Evolutionary conservation across 2,113 vertebrate genomes (phyloP), one percentile per base, ranked within the genome.

Genomic region (Hydrolagus affinis): DNA sequence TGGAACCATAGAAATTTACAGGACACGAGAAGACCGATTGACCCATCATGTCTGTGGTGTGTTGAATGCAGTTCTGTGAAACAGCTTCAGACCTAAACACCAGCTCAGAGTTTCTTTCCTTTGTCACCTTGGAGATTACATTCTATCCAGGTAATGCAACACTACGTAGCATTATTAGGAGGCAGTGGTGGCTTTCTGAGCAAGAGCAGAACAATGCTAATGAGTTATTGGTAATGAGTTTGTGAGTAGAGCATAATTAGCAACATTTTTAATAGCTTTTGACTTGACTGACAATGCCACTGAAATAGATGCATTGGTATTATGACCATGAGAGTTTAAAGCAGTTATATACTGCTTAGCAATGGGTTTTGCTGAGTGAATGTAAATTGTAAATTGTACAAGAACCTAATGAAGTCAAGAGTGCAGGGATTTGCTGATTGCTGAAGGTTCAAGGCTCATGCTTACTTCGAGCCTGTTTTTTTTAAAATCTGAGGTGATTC

Each of bases 251-350:
- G 30, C 15, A 30, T 68, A 66, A 83, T 83, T 83, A 83, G 66
- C 66, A 59, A 83, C 30, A 30, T 9, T 19, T 66, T 23, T 83
- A 19, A 23, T 10, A 30, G 62, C 78, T 66, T 68, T 32, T 83
- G 25, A 83, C 17, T 83, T 66, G 78, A 66, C 62, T 66, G 25
- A 83, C 64, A 83, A 83, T 62, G 66, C 30, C 23, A 64, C 14
- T 80, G 28, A 25, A 80, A 80, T 66, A 17, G 28, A 32, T 32
- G 78, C 19, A 64, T 9, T 66, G 10, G 10, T 66, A 17, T 83
- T 64, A 28, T 66, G 32, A 66, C 25, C 62, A 83, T 8, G 77
- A 83, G 28, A 64, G 9, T 64, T 10, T 83, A 66, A 30, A 68
- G 62, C 6, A 21, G 62, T 28, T 32, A 17, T 30, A 25, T 21